These are phyloP conservation scores for Erannis defoliaria DNA, from an alignment of 2,888 invertebrate species.

Conservation along the genomic window DNA sequence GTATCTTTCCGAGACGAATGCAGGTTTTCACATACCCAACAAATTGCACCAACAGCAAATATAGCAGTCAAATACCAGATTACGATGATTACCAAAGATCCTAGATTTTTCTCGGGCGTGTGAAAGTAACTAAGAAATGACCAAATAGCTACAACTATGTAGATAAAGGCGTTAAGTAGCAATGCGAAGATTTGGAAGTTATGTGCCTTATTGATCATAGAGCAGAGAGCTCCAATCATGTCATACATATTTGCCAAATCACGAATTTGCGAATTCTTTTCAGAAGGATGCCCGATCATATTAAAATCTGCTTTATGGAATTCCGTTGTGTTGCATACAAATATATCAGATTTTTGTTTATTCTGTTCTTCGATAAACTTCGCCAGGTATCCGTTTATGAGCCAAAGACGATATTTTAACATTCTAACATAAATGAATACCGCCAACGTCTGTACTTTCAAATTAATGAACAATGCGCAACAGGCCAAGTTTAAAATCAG, in stretches of 20 bases:
- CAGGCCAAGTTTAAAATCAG: slow-evolving; percentile 20
- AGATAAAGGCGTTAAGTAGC: slow-evolving; percentile 62
- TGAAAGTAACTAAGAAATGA: slow-evolving; percentile 58
- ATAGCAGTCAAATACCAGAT: slow-evolving; percentile 60
- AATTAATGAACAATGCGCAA: slow-evolving; percentile 50
- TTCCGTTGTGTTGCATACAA: slow-evolving; percentile 48
- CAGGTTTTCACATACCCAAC: slow-evolving; percentile 62
- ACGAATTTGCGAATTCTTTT: slow-evolving; percentile 57
- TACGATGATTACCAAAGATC: slow-evolving; percentile 51
- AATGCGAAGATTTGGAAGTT: slow-evolving; percentile 69
- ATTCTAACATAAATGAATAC: slow-evolving; percentile 60
- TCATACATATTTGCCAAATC: slow-evolving; percentile 62
- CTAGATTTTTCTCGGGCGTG: slow-evolving; percentile 45
- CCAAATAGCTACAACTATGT: slow-evolving; percentile 64
- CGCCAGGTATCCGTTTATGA: slow-evolving; percentile 60
- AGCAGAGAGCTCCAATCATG: slow-evolving; percentile 59
- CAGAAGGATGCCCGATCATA: slow-evolving; percentile 52
- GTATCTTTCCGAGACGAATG: slow-evolving; percentile 56
- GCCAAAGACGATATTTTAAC: slow-evolving; percentile 54
- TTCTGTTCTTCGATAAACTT: slow-evolving; percentile 56
- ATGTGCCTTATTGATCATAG: slow-evolving; percentile 61
- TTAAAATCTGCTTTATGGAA: slow-evolving; percentile 46
- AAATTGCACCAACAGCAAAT: slow-evolving; percentile 56
- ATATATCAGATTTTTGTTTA: slow-evolving; percentile 46
- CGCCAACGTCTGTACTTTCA: slow-evolving; percentile 59